These are phyloP conservation scores for Noturus placidus DNA, from an alignment of 2,113 vertebrate species.

Conservation along the genomic window DNA sequence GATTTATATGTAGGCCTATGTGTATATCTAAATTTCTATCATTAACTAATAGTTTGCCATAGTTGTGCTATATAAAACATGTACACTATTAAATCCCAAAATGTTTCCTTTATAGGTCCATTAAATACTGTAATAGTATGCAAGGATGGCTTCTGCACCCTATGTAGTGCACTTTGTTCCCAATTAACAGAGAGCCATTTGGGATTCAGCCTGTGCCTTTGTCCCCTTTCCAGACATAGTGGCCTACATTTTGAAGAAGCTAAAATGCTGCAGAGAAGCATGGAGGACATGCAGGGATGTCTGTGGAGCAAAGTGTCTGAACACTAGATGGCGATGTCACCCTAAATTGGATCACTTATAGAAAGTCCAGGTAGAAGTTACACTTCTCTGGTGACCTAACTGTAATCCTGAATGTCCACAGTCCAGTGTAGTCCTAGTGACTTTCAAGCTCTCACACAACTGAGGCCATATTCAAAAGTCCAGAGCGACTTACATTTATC, in stretches of 20 bases:
- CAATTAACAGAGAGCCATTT: not conserved
- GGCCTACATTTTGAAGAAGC: conserved; percentile 45
- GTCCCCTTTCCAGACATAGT: conserved; percentile 40
- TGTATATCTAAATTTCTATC: not conserved
- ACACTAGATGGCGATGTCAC: conserved; percentile 54
- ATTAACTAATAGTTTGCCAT: not conserved
- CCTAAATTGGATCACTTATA: conserved; percentile 8
- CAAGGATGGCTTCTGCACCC: not conserved
- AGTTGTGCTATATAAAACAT: not conserved
- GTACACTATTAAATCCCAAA: not conserved
- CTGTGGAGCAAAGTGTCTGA: conserved; percentile 3
- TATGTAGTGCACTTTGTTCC: conserved; percentile 9
- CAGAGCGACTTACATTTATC: too few species aligned
- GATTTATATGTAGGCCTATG: not conserved
- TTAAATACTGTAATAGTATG: not conserved
- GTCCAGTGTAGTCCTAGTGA: not conserved
- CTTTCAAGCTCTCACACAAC: not conserved
- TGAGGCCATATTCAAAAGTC: not conserved
- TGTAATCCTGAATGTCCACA: not conserved
- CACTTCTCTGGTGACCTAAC: not conserved
- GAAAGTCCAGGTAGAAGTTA: not conserved
- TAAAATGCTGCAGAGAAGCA: not conserved
- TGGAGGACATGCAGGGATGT: not conserved
- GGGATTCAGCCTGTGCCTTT: not conserved
- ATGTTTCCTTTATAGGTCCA: not conserved